Evolutionary conservation across 1,140 invertebrate species (phyloP).

Genomic region (Calephelis nemesis): DNA sequence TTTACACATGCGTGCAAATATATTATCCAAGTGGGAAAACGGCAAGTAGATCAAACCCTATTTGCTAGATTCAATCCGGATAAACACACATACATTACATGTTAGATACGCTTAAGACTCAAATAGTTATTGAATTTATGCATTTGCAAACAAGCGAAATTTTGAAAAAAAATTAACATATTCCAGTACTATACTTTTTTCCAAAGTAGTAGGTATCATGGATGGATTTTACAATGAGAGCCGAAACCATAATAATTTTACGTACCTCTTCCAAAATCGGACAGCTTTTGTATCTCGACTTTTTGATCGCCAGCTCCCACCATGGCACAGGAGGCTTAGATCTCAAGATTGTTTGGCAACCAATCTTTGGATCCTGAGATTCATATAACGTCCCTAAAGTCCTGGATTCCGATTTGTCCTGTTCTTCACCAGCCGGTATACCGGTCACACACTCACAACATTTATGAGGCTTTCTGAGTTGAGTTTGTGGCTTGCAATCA

Average conservation of each 20-base stretch:
- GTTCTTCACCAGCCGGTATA: conserved; percentile 57
- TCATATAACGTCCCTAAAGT: conserved; percentile 76
- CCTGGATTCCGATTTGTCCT: conserved; percentile 45
- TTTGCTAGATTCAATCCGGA: too few species aligned
- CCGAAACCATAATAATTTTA: conserved; percentile 8
- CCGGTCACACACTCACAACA: conserved; percentile 78
- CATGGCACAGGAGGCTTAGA: conserved; percentile 86
- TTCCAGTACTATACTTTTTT: too few species aligned
- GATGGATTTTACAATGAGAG: too few species aligned
- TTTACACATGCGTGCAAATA: too few species aligned
- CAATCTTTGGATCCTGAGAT: conserved; percentile 81
- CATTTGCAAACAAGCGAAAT: too few species aligned
- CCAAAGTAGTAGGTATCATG: too few species aligned
- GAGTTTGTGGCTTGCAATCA: conserved; percentile 59
- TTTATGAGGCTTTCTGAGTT: conserved; percentile 67
- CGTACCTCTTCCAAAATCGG: conserved; percentile 82
- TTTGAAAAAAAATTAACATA: too few species aligned
- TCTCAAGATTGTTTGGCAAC: conserved; percentile 81
- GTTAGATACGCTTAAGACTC: too few species aligned
- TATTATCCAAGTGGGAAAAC: too few species aligned
- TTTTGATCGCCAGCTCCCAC: conserved; percentile 91
- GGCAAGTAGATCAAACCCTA: too few species aligned
- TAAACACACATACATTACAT: too few species aligned
- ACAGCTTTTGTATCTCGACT: conserved; percentile 85
- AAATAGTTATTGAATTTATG: too few species aligned